Conservation (phyloP, 2,113 vertebrate species). For the Anoplopoma fimbria region DNA sequence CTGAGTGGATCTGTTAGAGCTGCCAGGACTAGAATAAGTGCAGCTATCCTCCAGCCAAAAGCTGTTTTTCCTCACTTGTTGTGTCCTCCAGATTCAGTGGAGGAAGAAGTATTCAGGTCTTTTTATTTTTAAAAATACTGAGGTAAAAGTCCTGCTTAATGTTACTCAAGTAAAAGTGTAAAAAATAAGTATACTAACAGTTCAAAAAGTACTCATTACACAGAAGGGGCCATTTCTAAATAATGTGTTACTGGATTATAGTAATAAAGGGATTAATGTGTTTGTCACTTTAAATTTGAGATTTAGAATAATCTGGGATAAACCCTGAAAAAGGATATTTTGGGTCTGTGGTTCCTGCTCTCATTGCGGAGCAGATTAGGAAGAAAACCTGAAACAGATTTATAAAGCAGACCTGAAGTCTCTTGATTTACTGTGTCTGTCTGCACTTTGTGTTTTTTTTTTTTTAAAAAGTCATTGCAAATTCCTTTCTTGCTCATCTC, state of each 20-base stretch:
- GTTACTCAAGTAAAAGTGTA: not conserved
- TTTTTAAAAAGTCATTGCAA: conserved; percentile 52
- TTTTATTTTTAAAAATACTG: not conserved
- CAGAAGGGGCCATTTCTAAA: not conserved
- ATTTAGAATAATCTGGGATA: not conserved
- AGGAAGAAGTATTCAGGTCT: not conserved
- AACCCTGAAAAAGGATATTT: not conserved
- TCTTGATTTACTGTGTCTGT: conserved; percentile 50
- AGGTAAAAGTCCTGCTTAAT: not conserved
- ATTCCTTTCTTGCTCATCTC: conserved; percentile 65
- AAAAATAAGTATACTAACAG: not conserved
- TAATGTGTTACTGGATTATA: not conserved
- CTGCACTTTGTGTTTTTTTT: conserved; percentile 43
- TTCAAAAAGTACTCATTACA: not conserved
- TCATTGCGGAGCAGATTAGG: conserved; percentile 12
- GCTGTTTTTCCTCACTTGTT: conserved; percentile 40
- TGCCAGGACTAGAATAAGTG: conserved; percentile 67
- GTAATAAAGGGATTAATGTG: not conserved
- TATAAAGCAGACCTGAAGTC: conserved; percentile 24
- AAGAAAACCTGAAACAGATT: conserved; percentile 11
- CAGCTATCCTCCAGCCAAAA: conserved; percentile 31
- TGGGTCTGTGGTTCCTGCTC: not conserved
- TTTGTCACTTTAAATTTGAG: not conserved
- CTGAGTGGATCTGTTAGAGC: conserved; percentile 17
- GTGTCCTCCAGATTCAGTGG: not conserved